Conservation (phyloP, 2,113 vertebrate genomes). For the Porphyrio hochstetteri region DNA sequence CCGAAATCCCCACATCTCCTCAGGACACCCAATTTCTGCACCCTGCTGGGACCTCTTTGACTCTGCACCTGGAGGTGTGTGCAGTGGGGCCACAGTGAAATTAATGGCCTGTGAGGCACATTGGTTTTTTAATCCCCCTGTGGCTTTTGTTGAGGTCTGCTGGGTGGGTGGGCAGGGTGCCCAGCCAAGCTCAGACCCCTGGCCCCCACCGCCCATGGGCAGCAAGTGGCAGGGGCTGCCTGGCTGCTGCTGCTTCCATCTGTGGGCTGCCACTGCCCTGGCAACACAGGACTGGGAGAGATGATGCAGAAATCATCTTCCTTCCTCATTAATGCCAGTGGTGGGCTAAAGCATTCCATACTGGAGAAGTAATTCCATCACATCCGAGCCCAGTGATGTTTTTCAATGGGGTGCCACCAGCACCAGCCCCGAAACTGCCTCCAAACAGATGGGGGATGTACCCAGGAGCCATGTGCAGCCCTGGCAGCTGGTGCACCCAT, state of each 20-base stretch:
- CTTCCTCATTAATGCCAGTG: not conserved
- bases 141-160: not conserved
- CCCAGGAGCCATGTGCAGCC: accelerated
- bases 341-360: accelerated
- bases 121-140: not conserved
- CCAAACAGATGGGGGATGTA: accelerated
- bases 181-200: not conserved
- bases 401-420: not conserved
- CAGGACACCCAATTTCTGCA: not conserved
- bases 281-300: not conserved
- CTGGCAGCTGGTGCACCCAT: not conserved
- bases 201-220: not conserved
- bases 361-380: accelerated
- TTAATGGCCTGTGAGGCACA: not conserved
- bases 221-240: not conserved
- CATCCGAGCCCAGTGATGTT: not conserved
- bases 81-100: not conserved
- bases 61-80: not conserved
- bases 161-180: not conserved
- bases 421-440: not conserved
- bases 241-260: not conserved
- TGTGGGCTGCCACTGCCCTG: not conserved
- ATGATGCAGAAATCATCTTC: not conserved
- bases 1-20: accelerated
- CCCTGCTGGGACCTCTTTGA: not conserved